Evolutionary conservation across 2,888 invertebrate genomes (phyloP).

Genomic region (Pristionchus japonicus): DNA sequence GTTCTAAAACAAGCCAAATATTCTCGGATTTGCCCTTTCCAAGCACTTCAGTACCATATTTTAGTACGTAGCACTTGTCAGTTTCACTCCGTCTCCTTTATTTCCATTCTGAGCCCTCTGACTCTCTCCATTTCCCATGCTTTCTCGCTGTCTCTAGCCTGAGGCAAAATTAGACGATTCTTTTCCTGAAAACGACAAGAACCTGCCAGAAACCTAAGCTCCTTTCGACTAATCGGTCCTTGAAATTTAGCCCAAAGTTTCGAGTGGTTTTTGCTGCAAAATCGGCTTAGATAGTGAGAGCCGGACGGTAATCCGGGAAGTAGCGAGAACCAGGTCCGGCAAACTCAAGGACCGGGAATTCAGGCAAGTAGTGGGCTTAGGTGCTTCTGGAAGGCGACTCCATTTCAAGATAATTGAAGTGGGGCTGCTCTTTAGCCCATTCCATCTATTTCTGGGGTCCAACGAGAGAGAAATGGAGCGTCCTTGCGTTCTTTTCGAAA

Average conservation of each 20-base stretch:
- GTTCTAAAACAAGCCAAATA: too few species aligned
- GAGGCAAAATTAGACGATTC: too few species aligned
- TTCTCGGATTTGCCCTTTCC: neutral
- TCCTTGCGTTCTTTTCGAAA: neutral
- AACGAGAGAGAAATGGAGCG: neutral
- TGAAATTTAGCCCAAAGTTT: neutral
- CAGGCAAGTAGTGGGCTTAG: neutral
- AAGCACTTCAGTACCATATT: neutral
- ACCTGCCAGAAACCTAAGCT: neutral
- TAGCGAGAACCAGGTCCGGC: neutral
- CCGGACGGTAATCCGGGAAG: neutral
- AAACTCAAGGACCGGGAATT: neutral
- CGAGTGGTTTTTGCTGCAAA: neutral
- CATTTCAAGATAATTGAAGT: neutral
- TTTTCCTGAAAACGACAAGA: neutral
- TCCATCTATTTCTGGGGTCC: neutral
- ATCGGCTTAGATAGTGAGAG: neutral
- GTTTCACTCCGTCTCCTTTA: neutral
- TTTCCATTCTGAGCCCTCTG: neutral
- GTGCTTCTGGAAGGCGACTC: neutral
- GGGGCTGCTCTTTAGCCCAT: neutral
- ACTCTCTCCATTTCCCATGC: neutral
- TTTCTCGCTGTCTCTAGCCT: neutral
- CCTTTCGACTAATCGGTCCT: neutral
- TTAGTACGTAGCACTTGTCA: neutral